Conservation (phyloP, 2,797 vertebrate species). For the Tenualosa thibaudeaui region DNA sequence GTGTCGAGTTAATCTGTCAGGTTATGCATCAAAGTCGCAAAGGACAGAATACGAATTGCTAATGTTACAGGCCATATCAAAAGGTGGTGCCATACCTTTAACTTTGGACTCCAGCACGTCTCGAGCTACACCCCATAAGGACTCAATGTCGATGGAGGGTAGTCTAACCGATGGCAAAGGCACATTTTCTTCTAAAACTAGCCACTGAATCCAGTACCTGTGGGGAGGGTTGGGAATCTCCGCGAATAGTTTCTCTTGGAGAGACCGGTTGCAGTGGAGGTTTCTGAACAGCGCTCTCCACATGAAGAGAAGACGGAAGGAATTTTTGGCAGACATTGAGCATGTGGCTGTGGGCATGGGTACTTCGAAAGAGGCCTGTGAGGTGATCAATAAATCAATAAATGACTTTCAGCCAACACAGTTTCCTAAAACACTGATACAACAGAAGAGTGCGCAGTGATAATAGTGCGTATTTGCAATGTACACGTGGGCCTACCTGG, state of each 20-base stretch:
- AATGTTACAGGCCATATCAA: background rate
- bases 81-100: constrained; percentile 45
- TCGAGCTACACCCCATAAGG: constrained; percentile 56
- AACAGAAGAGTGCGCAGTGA: background rate
- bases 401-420: background rate
- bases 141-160: constrained; percentile 51
- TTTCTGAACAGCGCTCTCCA: constrained; percentile 57
- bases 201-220: constrained; percentile 58
- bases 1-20: background rate
- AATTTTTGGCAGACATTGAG: constrained; percentile 48
- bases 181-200: constrained; percentile 62
- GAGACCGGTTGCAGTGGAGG: constrained; percentile 60
- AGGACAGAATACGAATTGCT: background rate
- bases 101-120: constrained; percentile 50
- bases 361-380: constrained; percentile 54
- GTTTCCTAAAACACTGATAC: background rate
- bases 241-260: constrained; percentile 66
- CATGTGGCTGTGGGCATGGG: constrained; percentile 46
- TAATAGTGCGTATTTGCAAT: background rate
- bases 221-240: constrained; percentile 23
- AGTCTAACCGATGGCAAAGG: constrained; percentile 58
- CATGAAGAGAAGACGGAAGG: constrained; percentile 62
- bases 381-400: background rate
- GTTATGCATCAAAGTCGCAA: background rate
- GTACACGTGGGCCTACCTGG: constrained; percentile 48